Evolutionary conservation across 2,888 invertebrate genomes (phyloP).

Genomic region (Fragum sueziense): DNA sequence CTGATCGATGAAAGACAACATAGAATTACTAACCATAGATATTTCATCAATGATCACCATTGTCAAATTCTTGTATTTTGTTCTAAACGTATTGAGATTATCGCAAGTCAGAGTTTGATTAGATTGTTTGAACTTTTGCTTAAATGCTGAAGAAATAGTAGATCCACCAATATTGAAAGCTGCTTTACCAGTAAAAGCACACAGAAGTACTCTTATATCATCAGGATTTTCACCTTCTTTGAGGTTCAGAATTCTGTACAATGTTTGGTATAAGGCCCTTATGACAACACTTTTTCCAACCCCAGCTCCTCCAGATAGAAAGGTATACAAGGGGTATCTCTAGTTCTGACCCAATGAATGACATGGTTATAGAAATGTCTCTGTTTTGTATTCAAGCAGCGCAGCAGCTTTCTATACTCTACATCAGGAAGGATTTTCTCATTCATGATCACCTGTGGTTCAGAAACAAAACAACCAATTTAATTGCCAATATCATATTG

Average conservation of each 20-base stretch:
- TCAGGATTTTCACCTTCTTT: slow-evolving; percentile 45
- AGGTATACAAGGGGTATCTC: too few relatives aligned
- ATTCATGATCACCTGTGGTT: too few relatives aligned
- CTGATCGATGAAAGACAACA: slow-evolving; percentile 42
- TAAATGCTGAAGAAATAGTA: slow-evolving; percentile 41
- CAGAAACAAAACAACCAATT: too few relatives aligned
- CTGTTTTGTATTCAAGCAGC: too few relatives aligned
- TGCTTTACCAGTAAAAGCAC: slow-evolving; percentile 63
- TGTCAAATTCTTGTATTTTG: slow-evolving; percentile 23
- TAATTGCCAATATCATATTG: too few relatives aligned
- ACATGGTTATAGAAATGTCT: too few relatives aligned
- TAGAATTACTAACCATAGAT: slow-evolving; percentile 46
- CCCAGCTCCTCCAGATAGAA: slow-evolving; percentile 61
- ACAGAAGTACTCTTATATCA: slow-evolving; percentile 31
- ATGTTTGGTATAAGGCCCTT: slow-evolving; percentile 58
- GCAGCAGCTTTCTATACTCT: too few relatives aligned
- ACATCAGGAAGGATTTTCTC: too few relatives aligned
- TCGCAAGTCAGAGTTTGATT: slow-evolving; percentile 25
- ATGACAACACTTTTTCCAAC: slow-evolving; percentile 60
- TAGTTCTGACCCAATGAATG: too few relatives aligned
- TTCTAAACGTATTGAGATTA: slow-evolving; percentile 32
- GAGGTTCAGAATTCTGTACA: slow-evolving; percentile 47
- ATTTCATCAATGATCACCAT: slow-evolving; percentile 53
- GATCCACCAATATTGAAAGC: slow-evolving; percentile 43
- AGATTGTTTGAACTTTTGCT: slow-evolving; percentile 29